Conservation (phyloP, 2,113 vertebrate species). For the Proteles cristata region DNA sequence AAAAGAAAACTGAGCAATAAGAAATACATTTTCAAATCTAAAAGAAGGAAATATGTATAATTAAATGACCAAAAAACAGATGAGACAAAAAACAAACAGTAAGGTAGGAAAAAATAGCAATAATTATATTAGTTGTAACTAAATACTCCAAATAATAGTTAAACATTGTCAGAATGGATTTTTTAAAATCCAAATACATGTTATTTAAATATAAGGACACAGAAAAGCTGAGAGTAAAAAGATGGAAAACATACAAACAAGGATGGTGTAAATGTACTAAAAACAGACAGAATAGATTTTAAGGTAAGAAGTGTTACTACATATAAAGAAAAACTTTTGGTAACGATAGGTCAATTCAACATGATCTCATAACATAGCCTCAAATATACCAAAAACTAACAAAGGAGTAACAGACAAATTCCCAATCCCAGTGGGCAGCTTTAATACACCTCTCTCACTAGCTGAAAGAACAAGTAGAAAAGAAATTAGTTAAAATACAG, state of each 20-base stretch:
- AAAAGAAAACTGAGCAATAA: neutral
- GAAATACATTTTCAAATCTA: neutral
- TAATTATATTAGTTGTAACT: neutral
- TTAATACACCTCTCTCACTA: neutral
- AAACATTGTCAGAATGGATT: neutral
- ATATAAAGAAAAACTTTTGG: neutral
- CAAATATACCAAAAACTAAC: slow-evolving; percentile 1
- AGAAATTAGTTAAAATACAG: neutral
- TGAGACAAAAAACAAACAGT: neutral
- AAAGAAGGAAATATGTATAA: neutral
- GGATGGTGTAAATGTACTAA: neutral
- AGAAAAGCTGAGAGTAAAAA: neutral
- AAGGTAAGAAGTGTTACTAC: neutral
- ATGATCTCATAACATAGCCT: neutral
- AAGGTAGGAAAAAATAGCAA: neutral
- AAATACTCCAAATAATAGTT: neutral
- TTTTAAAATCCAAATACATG: neutral
- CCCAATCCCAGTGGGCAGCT: neutral
- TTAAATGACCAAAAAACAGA: neutral
- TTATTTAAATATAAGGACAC: neutral
- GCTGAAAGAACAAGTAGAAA: neutral
- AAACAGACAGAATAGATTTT: neutral
- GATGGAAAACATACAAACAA: neutral
- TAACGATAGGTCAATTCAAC: neutral
- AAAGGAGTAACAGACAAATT: neutral